These are phyloP conservation scores for Zygogramma bicolorata DNA, from an alignment of 2,888 invertebrate genomes.

Conservation along the genomic window DNA sequence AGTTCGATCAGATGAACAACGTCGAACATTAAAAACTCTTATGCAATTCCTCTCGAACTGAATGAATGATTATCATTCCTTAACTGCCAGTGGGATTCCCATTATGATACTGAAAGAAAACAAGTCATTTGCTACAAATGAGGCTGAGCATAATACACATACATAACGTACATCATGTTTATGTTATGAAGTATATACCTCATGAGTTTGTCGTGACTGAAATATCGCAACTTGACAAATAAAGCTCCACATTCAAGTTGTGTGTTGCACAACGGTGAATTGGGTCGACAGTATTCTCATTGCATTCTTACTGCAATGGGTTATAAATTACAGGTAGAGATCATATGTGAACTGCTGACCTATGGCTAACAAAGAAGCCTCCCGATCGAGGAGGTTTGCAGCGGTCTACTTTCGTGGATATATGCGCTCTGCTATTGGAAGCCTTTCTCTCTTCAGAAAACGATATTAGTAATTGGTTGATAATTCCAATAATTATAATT, in stretches of 20 bases:
- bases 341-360: constrained; percentile 47
- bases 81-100: constrained; percentile 3
- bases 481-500: not conserved
- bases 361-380: constrained; percentile 30
- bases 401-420: not conserved
- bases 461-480: not conserved
- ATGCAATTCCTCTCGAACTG: not conserved
- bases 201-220: constrained; percentile 33
- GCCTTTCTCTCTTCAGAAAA: not conserved
- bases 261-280: constrained; percentile 27
- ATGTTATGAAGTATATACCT: constrained; percentile 20
- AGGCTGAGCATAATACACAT: constrained; percentile 8
- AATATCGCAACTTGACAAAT: constrained; percentile 36
- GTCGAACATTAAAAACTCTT: not conserved
- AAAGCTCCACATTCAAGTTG: constrained; percentile 20
- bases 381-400: not conserved
- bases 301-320: constrained; percentile 27
- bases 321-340: constrained; percentile 41
- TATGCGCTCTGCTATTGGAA: no score
- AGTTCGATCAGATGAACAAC: not conserved
- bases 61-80: constrained; percentile 2
- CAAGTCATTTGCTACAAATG: constrained; percentile 12
- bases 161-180: constrained; percentile 24
- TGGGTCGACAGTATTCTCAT: constrained; percentile 26
- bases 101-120: constrained; percentile 7